Evolutionary conservation across 2,113 vertebrate species (phyloP).

Genomic region (Vulpes lagopus): DNA sequence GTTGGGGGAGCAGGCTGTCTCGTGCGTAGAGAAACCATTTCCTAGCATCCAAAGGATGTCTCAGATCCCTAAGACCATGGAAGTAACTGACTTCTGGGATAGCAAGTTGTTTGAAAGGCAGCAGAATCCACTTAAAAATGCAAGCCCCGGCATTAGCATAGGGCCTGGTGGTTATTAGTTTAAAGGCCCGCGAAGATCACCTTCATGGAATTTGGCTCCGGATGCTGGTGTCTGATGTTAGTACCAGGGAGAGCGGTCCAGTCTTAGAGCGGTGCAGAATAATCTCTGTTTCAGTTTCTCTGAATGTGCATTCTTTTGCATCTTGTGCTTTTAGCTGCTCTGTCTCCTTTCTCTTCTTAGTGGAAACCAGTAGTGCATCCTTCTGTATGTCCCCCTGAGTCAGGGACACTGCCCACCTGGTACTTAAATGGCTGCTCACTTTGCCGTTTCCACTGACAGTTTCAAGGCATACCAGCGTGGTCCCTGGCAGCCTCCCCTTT

Average conservation of each 20-base stretch:
- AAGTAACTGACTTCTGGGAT: background rate
- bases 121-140: background rate
- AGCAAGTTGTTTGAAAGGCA: conserved; percentile 31
- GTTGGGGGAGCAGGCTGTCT: conserved; percentile 52
- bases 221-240: background rate
- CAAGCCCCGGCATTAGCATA: background rate
- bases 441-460: background rate
- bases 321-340: conserved; percentile 57
- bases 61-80: conserved; percentile 2
- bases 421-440: background rate
- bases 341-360: conserved; percentile 70
- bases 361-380: conserved; percentile 65
- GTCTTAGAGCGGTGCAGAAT: conserved; percentile 6
- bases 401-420: background rate
- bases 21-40: conserved; percentile 46
- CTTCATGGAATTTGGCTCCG: conserved; percentile 15
- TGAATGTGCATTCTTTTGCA: conserved; percentile 54
- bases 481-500: background rate
- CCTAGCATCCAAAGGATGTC: background rate
- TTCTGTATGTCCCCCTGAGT: background rate
- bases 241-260: background rate
- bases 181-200: background rate
- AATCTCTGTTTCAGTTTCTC: conserved; percentile 54
- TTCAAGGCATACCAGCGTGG: background rate
- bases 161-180: conserved; percentile 30